These are phyloP conservation scores for Ornithoptera priamus DNA, from an alignment of 2,888 invertebrate species.

Conservation along the genomic window DNA sequence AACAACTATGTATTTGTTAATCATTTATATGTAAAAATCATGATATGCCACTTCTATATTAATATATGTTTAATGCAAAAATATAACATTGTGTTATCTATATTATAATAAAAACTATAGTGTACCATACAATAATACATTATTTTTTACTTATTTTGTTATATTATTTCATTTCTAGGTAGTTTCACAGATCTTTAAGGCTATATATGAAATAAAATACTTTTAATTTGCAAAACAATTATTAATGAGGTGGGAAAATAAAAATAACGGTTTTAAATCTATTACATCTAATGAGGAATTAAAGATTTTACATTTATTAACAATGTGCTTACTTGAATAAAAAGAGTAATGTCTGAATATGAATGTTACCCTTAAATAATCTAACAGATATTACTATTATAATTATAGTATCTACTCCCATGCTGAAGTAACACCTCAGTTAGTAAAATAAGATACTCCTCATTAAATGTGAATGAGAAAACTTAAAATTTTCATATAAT, in stretches of 20 bases:
- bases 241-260: constrained; percentile 33
- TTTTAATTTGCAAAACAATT: constrained; percentile 24
- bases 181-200: constrained; percentile 60
- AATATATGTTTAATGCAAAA: constrained; percentile 52
- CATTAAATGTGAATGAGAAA: constrained; percentile 27
- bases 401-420: no score
- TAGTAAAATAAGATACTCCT: constrained; percentile 33
- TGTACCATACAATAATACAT: constrained; percentile 3
- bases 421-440: not conserved
- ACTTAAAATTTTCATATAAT: constrained; percentile 2
- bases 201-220: constrained; percentile 35
- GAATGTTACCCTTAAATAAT: no score
- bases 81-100: constrained; percentile 48
- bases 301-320: constrained; percentile 23
- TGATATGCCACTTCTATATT: constrained; percentile 68
- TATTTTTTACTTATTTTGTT: constrained; percentile 42
- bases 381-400: no score
- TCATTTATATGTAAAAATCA: constrained; percentile 70
- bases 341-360: no score
- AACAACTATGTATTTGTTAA: constrained; percentile 45
- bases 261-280: constrained; percentile 26
- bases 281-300: constrained; percentile 32
- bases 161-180: constrained; percentile 50
- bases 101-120: constrained; percentile 21
- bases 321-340: no score